phyloP scores from a whole-genome alignment of 2,888 invertebrate genomes.

The Drosophila cyrtoloma region DNA sequence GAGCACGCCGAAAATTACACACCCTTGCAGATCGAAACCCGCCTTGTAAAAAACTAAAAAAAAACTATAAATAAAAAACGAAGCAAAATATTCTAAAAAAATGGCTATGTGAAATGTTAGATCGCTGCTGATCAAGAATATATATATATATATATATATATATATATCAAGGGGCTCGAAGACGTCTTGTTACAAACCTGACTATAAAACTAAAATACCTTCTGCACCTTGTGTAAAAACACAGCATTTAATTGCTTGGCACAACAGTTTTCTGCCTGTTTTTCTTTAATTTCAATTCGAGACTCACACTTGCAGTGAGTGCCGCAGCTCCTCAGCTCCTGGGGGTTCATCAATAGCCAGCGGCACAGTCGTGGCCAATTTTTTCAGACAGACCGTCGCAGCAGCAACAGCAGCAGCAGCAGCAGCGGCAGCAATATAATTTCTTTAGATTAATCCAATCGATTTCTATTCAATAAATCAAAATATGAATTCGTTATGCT shows the following conservation, averaged over 20 bases:
- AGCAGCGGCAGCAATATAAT: conserved; percentile 62
- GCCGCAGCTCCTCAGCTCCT: conserved; percentile 20
- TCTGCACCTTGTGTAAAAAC: conserved; percentile 15
- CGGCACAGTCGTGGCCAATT: conserved; percentile 50
- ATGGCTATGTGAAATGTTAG: too few species aligned
- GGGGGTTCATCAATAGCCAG: conserved; percentile 31
- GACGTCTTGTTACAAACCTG: neutral
- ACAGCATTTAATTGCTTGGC: conserved; percentile 66
- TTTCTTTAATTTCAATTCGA: conserved; percentile 74
- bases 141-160: neutral
- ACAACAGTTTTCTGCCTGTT: conserved; percentile 68
- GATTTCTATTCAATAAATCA: conserved; percentile 83
- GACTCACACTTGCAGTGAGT: conserved; percentile 23
- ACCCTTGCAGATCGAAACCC: neutral
- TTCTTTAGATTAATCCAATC: conserved; percentile 81
- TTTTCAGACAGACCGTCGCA: conserved; percentile 19
- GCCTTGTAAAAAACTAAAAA: neutral
- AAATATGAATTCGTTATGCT: conserved; percentile 82
- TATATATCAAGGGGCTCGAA: neutral
- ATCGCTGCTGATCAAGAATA: neutral
- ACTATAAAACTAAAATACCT: neutral
- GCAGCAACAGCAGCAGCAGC: conserved; percentile 48
- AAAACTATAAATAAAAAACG: too few species aligned
- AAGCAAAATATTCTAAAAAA: neutral
- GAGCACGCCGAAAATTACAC: neutral